Evolutionary conservation across 2,888 invertebrate species (phyloP), one percentile per base, ranked within the genome.

Genomic region (Chaitophorus viminalis): DNA sequence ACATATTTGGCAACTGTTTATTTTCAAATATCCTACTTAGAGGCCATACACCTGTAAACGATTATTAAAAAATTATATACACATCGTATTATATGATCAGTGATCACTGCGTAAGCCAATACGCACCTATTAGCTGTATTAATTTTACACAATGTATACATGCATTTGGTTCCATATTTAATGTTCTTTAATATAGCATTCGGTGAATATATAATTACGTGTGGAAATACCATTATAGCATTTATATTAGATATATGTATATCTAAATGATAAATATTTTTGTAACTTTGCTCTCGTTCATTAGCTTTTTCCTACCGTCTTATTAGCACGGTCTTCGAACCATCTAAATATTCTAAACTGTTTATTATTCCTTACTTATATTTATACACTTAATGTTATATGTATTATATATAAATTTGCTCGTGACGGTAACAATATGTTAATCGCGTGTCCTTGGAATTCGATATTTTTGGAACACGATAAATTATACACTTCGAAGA

Each of bases 1-100:
- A n/a, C n/a, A n/a, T n/a, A 77, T 85, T 85, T 77, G 76, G 84
- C 68, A 85, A 85, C 46, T 52, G 76, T 77, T 83, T 84, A 36
- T 76, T 75, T 75, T 54, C 75, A 25, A 76, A 77, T 76, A 84
- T 65, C 75, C 75, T 83, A 83, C 60, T 83, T 75, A 29, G 83
- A 75, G 54, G 83, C 54, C 83, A 60, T 75, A 21, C 74, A 83
- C 83, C 83, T 39, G 60, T 54, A 25, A 54, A 82, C 82, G 72
- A 54, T 82, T 82, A 74, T 74, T 33, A 33, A 36, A 70, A 70
- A 70, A 70, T 5, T 14, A 31, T 60, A 60, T 3, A 21, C 21
- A 21, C 25, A 60, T 60, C 21, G 21, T 70, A 70, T 70, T 70
- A 70, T 17, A 70, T 70, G 70, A 70, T 70, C 70, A 29, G n/a